Evolutionary conservation across 2,113 vertebrate genomes (phyloP).

Genomic region (Balaenoptera acutorostrata): DNA sequence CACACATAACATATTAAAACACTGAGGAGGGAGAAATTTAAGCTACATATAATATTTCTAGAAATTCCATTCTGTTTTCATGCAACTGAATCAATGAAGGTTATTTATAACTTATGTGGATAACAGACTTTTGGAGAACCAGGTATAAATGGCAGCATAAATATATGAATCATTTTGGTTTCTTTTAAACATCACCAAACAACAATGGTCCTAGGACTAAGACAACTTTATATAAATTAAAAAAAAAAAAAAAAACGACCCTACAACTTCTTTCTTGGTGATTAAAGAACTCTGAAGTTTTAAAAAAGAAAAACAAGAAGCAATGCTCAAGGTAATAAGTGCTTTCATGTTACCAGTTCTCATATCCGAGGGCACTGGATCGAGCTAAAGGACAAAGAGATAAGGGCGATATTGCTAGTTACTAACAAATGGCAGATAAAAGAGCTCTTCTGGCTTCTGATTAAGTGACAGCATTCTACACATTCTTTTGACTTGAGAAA

Average conservation of each 20-base stretch:
- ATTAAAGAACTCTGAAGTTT: conserved; percentile 53
- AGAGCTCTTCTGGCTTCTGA: conserved; percentile 87
- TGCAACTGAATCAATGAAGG: neutral
- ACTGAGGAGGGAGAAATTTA: neutral
- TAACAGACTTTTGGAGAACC: conserved; percentile 34
- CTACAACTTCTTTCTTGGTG: conserved; percentile 41
- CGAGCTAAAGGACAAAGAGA: conserved; percentile 80
- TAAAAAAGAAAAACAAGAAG: conserved; percentile 54
- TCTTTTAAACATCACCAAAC: conserved; percentile 28
- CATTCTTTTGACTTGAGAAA: conserved; percentile 92
- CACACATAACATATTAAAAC: neutral
- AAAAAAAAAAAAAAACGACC: neutral
- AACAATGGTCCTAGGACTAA: neutral
- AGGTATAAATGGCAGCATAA: neutral
- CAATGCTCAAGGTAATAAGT: conserved; percentile 77
- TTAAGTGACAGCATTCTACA: conserved; percentile 94
- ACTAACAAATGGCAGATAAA: conserved; percentile 86
- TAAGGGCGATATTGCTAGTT: conserved; percentile 81
- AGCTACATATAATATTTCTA: neutral
- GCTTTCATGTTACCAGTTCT: conserved; percentile 75
- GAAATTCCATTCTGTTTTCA: conserved; percentile 24
- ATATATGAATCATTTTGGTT: neutral
- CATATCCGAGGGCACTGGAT: conserved; percentile 75
- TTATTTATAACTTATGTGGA: neutral
- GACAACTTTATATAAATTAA: conserved; percentile 33